Evolutionary conservation across 2,113 vertebrate species (phyloP).

Genomic region (Coptodon bakossiorum): DNA sequence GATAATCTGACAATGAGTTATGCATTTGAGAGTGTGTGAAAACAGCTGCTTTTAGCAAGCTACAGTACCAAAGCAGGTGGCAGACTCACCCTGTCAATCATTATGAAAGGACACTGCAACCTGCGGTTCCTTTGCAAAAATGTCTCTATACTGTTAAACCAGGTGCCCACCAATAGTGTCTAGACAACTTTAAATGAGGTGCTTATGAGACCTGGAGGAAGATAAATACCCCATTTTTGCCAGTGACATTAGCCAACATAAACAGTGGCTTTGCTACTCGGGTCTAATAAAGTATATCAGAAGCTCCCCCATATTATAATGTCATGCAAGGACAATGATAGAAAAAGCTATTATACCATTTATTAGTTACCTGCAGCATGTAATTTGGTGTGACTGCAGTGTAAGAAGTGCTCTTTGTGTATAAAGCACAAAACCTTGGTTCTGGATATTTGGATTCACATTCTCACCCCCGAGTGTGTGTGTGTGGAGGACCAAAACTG

Average conservation of each 20-base stretch:
- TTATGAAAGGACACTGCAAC: neutral
- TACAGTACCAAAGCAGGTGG: constrained; percentile 21
- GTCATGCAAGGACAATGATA: neutral
- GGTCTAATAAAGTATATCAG: neutral
- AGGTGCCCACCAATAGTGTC: neutral
- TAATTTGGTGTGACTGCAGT: neutral
- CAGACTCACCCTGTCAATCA: constrained; percentile 35
- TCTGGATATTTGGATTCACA: neutral
- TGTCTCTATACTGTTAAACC: neutral
- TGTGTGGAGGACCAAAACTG: neutral
- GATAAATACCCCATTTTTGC: neutral
- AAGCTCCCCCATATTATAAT: neutral
- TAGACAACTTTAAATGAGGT: neutral
- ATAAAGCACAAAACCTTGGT: neutral
- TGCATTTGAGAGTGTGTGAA: constrained; percentile 24
- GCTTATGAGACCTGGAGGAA: neutral
- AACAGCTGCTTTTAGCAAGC: constrained; percentile 20
- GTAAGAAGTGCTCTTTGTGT: neutral
- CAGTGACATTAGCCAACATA: neutral
- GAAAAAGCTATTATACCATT: neutral
- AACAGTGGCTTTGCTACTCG: neutral
- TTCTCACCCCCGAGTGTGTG: neutral
- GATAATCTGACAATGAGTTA: constrained; percentile 58
- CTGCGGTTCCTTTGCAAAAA: neutral
- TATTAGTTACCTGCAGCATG: neutral